phyloP scores from a whole-genome alignment of 2,797 vertebrate species.

The Apogon talboti region DNA sequence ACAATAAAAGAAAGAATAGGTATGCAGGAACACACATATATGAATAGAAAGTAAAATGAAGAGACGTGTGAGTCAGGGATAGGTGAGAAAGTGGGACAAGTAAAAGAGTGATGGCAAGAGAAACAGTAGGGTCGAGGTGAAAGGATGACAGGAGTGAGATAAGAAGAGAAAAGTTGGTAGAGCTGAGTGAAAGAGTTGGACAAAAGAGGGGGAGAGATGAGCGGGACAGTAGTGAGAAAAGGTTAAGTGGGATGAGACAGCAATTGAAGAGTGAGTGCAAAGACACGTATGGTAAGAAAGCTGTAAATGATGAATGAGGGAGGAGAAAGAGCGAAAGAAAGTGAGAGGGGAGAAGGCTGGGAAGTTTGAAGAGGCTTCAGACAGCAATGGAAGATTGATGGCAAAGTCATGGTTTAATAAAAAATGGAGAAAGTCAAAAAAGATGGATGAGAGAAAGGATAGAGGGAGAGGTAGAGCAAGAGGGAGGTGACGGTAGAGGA shows the following conservation, averaged over 20 bases:
- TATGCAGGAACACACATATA: too few species aligned
- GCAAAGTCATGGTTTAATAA: not conserved
- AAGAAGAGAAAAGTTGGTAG: not conserved
- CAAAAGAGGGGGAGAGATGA: not conserved
- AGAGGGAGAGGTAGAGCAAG: not conserved
- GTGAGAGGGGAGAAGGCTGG: not conserved
- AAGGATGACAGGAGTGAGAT: conserved; percentile 3
- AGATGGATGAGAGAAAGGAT: conserved; percentile 2
- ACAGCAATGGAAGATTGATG: conserved; percentile 38
- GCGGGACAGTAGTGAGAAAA: conserved; percentile 21
- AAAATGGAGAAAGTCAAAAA: conserved; percentile 1
- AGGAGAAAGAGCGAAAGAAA: not conserved
- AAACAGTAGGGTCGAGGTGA: not conserved
- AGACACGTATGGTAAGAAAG: conserved; percentile 4
- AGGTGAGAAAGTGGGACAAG: not conserved
- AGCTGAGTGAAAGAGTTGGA: not conserved
- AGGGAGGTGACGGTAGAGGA: not conserved
- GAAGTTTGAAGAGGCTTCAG: conserved; percentile 12
- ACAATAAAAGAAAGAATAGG: too few species aligned
- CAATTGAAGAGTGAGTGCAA: conserved; percentile 8
- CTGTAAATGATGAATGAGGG: conserved; percentile 33
- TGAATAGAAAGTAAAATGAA: not conserved
- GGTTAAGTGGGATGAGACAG: conserved; percentile 30
- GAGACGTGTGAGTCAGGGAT: conserved; percentile 7
- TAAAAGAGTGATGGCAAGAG: not conserved